Percentiles rank a stretch among this genome's conserved stretches.
Conservation (phyloP, 2,113 vertebrate species). For the Grus americana region DNA sequence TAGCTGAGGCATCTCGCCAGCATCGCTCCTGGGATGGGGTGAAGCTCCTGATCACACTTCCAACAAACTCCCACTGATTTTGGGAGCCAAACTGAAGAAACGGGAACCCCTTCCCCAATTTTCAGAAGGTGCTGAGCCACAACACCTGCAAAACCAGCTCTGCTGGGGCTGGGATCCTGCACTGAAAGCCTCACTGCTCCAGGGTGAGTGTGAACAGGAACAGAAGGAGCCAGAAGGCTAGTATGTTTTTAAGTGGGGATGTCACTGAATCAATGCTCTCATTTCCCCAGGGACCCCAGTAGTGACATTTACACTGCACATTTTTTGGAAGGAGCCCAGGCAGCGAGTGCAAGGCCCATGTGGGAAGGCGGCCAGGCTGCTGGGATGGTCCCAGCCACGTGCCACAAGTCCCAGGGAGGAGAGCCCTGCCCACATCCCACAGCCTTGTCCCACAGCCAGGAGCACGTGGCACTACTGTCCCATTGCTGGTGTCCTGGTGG, state of each 20-base stretch:
- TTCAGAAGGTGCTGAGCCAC: background rate
- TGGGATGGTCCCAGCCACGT: background rate
- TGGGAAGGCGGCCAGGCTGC: background rate
- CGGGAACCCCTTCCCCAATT: background rate
- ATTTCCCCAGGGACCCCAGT: background rate
- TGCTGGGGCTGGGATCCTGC: background rate
- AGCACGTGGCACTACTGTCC: background rate
- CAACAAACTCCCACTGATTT: background rate
- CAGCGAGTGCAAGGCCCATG: accelerated
- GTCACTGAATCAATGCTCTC: background rate
- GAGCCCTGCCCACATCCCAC: background rate
- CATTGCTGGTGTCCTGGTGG: background rate
- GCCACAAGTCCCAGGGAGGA: background rate
- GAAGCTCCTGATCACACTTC: background rate
- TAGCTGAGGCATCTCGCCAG: background rate
- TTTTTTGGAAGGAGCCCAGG: background rate
- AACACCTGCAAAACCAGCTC: background rate
- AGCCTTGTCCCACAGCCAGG: background rate
- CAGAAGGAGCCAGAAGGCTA: background rate
- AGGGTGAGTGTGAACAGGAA: background rate
- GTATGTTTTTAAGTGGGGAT: background rate
- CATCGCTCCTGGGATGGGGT: background rate
- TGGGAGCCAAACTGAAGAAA: background rate
- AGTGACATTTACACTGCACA: background rate
- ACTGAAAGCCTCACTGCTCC: accelerated